These are phyloP conservation scores for Dysmachus trigonus DNA, from an alignment of 2,888 invertebrate species.

Conservation along the genomic window DNA sequence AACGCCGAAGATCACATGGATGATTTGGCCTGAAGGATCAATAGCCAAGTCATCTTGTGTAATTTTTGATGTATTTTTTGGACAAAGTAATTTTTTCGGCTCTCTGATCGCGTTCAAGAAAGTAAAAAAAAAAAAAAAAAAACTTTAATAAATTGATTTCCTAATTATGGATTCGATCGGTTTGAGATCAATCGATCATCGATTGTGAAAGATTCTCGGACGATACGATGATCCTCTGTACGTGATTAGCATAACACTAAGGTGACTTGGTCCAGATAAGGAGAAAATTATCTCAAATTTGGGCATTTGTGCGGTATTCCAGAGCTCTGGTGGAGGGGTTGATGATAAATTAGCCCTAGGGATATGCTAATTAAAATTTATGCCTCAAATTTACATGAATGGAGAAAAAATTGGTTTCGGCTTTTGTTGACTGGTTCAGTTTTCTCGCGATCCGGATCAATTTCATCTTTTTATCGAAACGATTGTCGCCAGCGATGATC, in stretches of 20 bases:
- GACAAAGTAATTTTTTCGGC: slow-evolving; percentile 30
- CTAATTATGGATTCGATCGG: slow-evolving; percentile 39
- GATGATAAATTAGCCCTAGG: slow-evolving; percentile 44
- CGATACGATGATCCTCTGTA: slow-evolving; percentile 20
- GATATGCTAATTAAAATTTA: slow-evolving; percentile 45
- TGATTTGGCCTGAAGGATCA: slow-evolving; percentile 14
- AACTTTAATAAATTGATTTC: slow-evolving; percentile 43
- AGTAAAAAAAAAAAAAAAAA: background rate
- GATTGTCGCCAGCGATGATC: slow-evolving; percentile 36
- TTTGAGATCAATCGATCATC: slow-evolving; percentile 44
- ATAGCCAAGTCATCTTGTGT: slow-evolving; percentile 2
- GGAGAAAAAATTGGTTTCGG: slow-evolving; percentile 10
- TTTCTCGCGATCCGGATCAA: slow-evolving; percentile 4
- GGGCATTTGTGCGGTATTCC: slow-evolving; percentile 2
- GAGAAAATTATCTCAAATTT: slow-evolving; percentile 37
- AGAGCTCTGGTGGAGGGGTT: slow-evolving; percentile 16
- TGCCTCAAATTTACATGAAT: slow-evolving; percentile 40
- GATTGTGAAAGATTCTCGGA: slow-evolving; percentile 5
- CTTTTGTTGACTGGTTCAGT: background rate
- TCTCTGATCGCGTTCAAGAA: background rate
- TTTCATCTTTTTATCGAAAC: slow-evolving; percentile 9
- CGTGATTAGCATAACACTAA: slow-evolving; percentile 44
- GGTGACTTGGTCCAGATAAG: slow-evolving; percentile 3
- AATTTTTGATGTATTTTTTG: background rate
- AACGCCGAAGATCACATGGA: background rate